Evolutionary conservation across 2,797 vertebrate genomes (phyloP), one percentile per base, ranked within the genome.

Genomic region (Chloroceryle inda): DNA sequence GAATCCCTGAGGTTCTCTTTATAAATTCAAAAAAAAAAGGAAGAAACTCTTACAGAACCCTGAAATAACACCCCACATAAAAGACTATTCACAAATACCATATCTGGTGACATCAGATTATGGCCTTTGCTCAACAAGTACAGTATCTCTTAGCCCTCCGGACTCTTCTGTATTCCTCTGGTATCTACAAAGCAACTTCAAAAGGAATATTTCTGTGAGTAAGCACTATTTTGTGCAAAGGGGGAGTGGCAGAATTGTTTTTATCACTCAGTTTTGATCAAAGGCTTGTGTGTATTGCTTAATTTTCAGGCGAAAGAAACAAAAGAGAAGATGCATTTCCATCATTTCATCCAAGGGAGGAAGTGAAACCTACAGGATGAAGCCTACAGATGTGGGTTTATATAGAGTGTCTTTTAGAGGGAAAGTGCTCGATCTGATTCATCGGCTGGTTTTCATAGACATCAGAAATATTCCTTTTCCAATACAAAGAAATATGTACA

Each of bases 181-280:
- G 24, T 78, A 90, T 82, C 79, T 76, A 86, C 87, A 92, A 84
- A 94, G 44, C 40, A 82, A 95, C 79, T 93, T 95, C 95, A 95
- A 93, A 96, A 88, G 55, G 31, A 81, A 20, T 82, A 85, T 59
- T 93, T 92, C 76, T 86, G 71, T 67, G 88, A 96, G 85, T 89
- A 94, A 97, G 89, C 75, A 69, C 33, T 85, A 79, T 83, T 88
- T 76, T 31, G 2, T 92, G 88, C 67, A 52, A 94, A 88, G 63
- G 40, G 18, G 67, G 63, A 92, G 88, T 64, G 71, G 52, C 44
- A 90, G 73, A 81, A 90, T 73, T 91, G 75, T 16, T 91, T 75
- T 94, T 75, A 78, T 76, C 85, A 89, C 94, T 95, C 85, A 88
- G 78, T 91, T 94, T 91, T 94, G 89, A 97, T 96, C 92, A 96